Conservation (phyloP, 2,888 invertebrate species). For the Gari tellinella region DNA sequence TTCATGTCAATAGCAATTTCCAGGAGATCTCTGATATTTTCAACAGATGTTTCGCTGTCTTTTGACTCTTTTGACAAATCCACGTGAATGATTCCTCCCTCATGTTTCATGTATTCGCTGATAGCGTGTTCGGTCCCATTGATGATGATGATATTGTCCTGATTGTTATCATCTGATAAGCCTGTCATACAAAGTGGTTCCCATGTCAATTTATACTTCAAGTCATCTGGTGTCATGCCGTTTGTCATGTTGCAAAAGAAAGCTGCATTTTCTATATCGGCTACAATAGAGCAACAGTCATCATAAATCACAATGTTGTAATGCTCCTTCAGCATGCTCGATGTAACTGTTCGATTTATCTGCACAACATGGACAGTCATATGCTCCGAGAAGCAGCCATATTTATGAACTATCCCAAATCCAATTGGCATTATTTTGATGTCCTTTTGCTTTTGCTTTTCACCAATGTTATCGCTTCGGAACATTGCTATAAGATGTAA, state of each 20-base stretch:
- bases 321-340: conserved; percentile 1
- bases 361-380: neutral
- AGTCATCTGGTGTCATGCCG: neutral
- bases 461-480: neutral
- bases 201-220: neutral
- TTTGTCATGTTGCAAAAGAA: neutral
- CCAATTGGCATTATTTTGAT: conserved; percentile 6
- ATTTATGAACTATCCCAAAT: neutral
- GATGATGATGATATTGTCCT: too few species aligned
- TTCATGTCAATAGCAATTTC: too few species aligned
- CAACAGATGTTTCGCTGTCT: too few species aligned
- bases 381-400: neutral
- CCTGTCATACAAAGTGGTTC: neutral
- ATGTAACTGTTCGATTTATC: neutral
- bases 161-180: too few species aligned
- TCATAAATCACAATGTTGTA: conserved; percentile 1
- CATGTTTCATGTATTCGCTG: too few species aligned
- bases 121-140: too few species aligned
- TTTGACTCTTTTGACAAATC: too few species aligned
- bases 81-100: too few species aligned
- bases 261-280: neutral
- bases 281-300: neutral
- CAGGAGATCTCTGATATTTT: too few species aligned
- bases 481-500: conserved; percentile 9
- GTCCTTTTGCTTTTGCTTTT: neutral